Percentiles rank a stretch among this genome's conserved stretches.
phyloP scores from a whole-genome alignment of 2,888 invertebrate species.

The Lithosia quadra region DNA sequence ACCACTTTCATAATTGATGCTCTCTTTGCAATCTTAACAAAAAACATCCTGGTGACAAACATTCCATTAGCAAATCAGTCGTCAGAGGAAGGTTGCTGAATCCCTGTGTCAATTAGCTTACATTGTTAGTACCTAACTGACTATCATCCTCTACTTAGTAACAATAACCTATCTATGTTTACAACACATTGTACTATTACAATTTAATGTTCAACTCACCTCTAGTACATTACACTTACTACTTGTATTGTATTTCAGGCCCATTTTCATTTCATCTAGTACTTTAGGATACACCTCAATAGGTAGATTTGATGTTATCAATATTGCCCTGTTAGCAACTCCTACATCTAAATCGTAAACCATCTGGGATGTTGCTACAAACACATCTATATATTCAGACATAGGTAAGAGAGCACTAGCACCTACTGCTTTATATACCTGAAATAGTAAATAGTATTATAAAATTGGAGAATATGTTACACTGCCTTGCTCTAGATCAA shows the following conservation, averaged over 20 bases:
- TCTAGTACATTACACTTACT: slow-evolving; percentile 90
- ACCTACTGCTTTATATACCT: slow-evolving; percentile 74
- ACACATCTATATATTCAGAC: slow-evolving; percentile 81
- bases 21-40: too few relatives aligned
- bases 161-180: too few relatives aligned
- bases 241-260: slow-evolving; percentile 86
- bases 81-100: too few relatives aligned
- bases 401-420: slow-evolving; percentile 71
- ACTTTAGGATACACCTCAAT: slow-evolving; percentile 85
- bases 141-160: too few relatives aligned
- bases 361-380: slow-evolving; percentile 86
- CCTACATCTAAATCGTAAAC: slow-evolving; percentile 87
- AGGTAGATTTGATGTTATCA: slow-evolving; percentile 83
- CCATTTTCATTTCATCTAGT: slow-evolving; percentile 85
- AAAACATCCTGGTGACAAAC: too few relatives aligned
- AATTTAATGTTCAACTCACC: slow-evolving; percentile 65
- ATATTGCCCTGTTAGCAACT: slow-evolving; percentile 87
- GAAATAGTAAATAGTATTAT: slow-evolving; percentile 46
- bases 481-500: background rate
- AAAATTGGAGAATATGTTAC: background rate
- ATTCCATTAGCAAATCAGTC: too few relatives aligned
- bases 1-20: too few relatives aligned
- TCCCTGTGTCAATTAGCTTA: too few relatives aligned
- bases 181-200: background rate
- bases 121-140: too few relatives aligned